Evolutionary conservation across 2,888 invertebrate genomes (phyloP), one percentile per base, ranked within the genome.

Genomic region (Acronicta aceris): DNA sequence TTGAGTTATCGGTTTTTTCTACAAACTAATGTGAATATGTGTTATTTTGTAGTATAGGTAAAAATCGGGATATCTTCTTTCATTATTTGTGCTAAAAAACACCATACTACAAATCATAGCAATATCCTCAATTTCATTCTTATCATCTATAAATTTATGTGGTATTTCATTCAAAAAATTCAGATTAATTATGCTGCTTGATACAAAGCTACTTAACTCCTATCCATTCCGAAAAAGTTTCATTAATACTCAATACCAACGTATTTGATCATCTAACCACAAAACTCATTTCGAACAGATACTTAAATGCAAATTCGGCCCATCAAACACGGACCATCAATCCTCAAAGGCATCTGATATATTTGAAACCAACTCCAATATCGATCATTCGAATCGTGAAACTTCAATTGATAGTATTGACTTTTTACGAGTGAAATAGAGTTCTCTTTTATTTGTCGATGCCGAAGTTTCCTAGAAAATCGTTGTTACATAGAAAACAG

Each of bases 401-500:
- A 76, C 60, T 71, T 49, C 72, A 69, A 75, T 65, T 57, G 65
- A 77, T 73, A 65, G 40, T 60, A 63, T 65, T 56, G 59, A 69
- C 61, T 78, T 78, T 74, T 80, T 78, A 80, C 74, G 73, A 78
- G 52, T 52, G 57, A 72, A 71, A 71, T 66, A 70, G 67, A 79
- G 61, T 72, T 70, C 69, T 69, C 54, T 72, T 76, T 78, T 78
- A 80, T 82, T 82, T 78, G 81, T 78, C 71, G 68, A 60, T 65
- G 59, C 56, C 67, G 56, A 74, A 76, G 76, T 82, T 85, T 85
- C 84, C 72, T 77, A 82, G 86, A 85, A 86, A 79, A 78, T 71
- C 71, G 82, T 83, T 68, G 83, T 83, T 79, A 81, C 82, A 81
- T 73, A 83, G 69, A 84, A 84, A 87, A 88, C 89, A 90, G 90